Base-by-base conservation (phyloP, 2,888 invertebrate genomes). In the Myopa tessellatipennis region DNA sequence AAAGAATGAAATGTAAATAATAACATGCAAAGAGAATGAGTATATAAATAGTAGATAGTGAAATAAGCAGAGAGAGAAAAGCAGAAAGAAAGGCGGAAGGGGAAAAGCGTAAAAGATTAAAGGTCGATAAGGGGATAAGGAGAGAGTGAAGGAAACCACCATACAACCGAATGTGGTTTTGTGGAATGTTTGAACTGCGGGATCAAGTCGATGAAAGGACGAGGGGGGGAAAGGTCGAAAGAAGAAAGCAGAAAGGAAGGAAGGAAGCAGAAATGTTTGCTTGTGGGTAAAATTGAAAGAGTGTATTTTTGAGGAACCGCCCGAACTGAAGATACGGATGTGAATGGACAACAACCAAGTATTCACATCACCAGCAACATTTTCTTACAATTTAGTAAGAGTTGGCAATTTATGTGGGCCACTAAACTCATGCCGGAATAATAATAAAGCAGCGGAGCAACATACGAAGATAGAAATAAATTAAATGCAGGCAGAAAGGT, bases 1-100 rank as follows among this genome's bases (percentile, higher is more conserved):
- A 55, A 65, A 38, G 74, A 38, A 67, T 74, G 45, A 61, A 67
- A 74, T 74, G 68, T 36, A 74, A 58, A 74, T 74, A 74, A 74
- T 12, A 67, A 67, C 38, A 73, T 61, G 45, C 18, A 67, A 55
- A 18, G 10, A 68, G 38, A 69, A 40, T 69, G n/a, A 69, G 36
- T 34, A 34, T 12, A 40, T 61, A 34, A 50, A 36, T 18, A 40
- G 16, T 26, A 71, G 52, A 8, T 16, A 18, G 38, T 1, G 40
- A n/a, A 38, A 45, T 1, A 40, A 26, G 68, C 50, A n/a, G 38
- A 16, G 60, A 16, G 10, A 4, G 16, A 26, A 26, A 52, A 12
- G 40, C 4, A 6, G 45, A 45, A n/a, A 14, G 70, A 14, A 16
- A 10, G 4, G 18, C 45, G 45, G 45, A 26, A 26, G 26, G 26